Evolutionary conservation across 2,113 vertebrate species (phyloP).

Genomic region (Strix aluco): DNA sequence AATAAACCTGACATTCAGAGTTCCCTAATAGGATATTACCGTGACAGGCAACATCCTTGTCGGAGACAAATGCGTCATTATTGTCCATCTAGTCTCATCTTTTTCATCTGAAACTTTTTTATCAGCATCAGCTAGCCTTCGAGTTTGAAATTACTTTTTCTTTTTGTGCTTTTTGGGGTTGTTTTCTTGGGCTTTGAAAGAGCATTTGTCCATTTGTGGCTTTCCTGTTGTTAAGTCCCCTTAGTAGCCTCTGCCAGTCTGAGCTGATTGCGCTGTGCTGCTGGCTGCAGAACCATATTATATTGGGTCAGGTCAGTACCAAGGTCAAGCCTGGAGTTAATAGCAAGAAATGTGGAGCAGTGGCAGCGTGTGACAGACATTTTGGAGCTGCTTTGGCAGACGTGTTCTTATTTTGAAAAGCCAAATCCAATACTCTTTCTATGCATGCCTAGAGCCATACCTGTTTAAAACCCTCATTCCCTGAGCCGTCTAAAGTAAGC

Average conservation of each 20-base stretch:
- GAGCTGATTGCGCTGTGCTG: neutral
- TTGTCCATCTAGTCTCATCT: neutral
- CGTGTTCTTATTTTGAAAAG: neutral
- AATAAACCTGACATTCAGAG: constrained; percentile 20
- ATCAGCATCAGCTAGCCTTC: neutral
- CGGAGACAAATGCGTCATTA: neutral
- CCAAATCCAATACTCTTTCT: neutral
- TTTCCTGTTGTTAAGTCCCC: neutral
- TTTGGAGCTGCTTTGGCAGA: neutral
- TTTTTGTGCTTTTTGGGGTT: neutral
- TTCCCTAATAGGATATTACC: neutral
- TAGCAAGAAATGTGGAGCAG: neutral
- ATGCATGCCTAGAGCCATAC: neutral
- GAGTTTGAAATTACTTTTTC: neutral
- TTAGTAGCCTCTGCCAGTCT: neutral
- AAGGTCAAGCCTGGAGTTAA: neutral
- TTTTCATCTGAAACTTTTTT: neutral
- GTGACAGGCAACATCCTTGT: neutral
- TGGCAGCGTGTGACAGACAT: neutral
- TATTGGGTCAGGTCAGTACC: neutral
- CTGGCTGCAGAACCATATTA: neutral
- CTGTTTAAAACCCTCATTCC: neutral
- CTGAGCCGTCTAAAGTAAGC: neutral
- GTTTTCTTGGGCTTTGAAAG: neutral
- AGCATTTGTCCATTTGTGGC: neutral